Percentiles rank a stretch among this genome's conserved stretches.
phyloP scores from a whole-genome alignment of 2,113 vertebrate species.

The Stigmatopora argus region DNA sequence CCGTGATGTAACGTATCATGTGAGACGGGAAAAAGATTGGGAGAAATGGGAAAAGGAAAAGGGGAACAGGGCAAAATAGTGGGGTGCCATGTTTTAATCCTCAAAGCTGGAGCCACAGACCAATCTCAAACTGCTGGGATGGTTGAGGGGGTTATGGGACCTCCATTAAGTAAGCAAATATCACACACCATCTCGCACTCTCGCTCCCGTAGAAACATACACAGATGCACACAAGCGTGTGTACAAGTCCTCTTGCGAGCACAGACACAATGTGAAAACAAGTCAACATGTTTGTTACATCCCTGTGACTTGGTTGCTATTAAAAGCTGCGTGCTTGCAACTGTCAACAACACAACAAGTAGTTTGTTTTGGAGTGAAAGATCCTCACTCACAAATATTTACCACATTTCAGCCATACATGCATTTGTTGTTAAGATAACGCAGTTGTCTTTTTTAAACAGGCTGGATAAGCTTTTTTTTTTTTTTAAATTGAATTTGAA shows the following conservation, averaged over 20 bases:
- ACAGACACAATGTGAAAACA: conserved; percentile 26
- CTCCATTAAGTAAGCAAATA: conserved; percentile 52
- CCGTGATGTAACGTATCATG: conserved; percentile 68
- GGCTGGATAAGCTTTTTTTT: neutral
- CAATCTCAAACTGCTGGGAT: conserved; percentile 49
- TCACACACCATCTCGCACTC: conserved; percentile 20
- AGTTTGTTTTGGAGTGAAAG: conserved; percentile 6
- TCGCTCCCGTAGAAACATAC: conserved; percentile 9
- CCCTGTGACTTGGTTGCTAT: conserved; percentile 24
- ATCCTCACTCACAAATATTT: conserved; percentile 17
- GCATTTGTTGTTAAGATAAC: neutral
- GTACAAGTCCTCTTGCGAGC: neutral
- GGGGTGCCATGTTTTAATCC: conserved; percentile 63
- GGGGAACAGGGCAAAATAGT: conserved; percentile 34
- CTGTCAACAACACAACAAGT: conserved; percentile 27
- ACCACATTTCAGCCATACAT: neutral
- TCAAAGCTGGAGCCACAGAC: conserved; percentile 40
- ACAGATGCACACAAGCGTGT: conserved; percentile 12
- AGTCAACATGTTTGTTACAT: conserved; percentile 65
- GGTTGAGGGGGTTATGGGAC: conserved; percentile 24
- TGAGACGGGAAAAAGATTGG: conserved; percentile 44
- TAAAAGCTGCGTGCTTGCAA: conserved; percentile 22
- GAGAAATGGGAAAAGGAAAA: conserved; percentile 26
- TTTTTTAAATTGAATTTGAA: neutral
- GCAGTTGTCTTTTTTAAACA: neutral